Base-by-base conservation (phyloP, 2,888 invertebrate species). In the Hemaris fuciformis region DNA sequence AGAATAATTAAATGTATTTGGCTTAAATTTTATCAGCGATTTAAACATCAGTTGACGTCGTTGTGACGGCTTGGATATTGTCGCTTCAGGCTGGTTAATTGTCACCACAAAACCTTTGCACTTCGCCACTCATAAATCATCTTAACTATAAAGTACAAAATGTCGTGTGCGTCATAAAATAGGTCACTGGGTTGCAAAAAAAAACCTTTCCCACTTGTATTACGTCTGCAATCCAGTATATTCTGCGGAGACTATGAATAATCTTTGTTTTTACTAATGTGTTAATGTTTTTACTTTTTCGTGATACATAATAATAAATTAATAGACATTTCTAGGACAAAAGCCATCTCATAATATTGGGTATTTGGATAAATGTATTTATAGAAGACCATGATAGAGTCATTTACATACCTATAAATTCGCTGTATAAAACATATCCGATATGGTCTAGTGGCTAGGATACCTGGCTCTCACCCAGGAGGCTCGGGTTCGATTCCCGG, bases 381-480 rank as follows among this genome's bases (percentile, higher is more conserved):
- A n/a, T n/a, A n/a, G n/a, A n/a, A n/a, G n/a, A n/a, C 23, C 1
- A 13, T 46, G 1, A 13, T 23, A 23, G 18, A 45, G 0, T 23
- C 10, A 22, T 46, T 23, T 8, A 1, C 43, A 3, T 13, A 15
- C 3, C 41, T n/a, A 41, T 15, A n/a, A 15, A 23, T 23, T 13
- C 5, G 23, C 4, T 3, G 1, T 23, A 3, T 0, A 13, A 2
- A 0, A 1, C 0, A n/a, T n/a, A 70, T 74, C 72, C 73, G 72
- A 72, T 92, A 93, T 93, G 92, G 92, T 93, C 93, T 94, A 94
- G 93, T 94, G 94, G 94, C 93, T 94, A 94, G 93, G 94, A 94
- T 94, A 94, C 93, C 93, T 94, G 94, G 94, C 94, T 94, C 93
- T 94, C 94, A 94, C 93, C 94, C 94, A 94, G 94, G 94, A 90